These are phyloP conservation scores for Otolemur crassicaudatus DNA, from an alignment of 2,797 vertebrate species.

Conservation along the genomic window DNA sequence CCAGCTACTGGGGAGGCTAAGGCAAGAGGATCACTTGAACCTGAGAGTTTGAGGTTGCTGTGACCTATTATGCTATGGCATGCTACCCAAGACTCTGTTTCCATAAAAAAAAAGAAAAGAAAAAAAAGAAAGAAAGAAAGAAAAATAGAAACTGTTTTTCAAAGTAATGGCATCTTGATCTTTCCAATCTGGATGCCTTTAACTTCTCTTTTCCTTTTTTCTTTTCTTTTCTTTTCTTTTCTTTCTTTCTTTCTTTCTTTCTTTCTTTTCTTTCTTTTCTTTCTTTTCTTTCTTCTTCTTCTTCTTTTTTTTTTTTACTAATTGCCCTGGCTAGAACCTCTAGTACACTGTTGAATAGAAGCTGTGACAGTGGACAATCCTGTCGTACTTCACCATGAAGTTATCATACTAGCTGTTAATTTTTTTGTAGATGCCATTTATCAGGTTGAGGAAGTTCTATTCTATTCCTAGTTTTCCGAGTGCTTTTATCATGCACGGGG, in stretches of 20 bases:
- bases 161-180: neutral
- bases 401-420: neutral
- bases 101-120: no score
- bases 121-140: no score
- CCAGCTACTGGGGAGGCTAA: no score
- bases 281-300: no score
- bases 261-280: no score
- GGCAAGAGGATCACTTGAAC: no score
- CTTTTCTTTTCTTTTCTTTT: no score
- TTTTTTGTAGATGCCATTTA: neutral
- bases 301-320: neutral
- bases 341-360: neutral
- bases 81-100: no score
- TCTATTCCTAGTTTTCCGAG: neutral
- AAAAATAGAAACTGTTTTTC: neutral
- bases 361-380: neutral
- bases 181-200: conserved; percentile 8
- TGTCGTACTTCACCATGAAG: neutral
- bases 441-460: neutral
- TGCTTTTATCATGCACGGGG: neutral
- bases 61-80: no score
- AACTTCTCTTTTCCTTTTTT: neutral
- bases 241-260: no score
- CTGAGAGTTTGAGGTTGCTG: no score
- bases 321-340: neutral